These are phyloP conservation scores for Rhinogobio ventralis DNA, from an alignment of 2,797 vertebrate species.

Conservation along the genomic window DNA sequence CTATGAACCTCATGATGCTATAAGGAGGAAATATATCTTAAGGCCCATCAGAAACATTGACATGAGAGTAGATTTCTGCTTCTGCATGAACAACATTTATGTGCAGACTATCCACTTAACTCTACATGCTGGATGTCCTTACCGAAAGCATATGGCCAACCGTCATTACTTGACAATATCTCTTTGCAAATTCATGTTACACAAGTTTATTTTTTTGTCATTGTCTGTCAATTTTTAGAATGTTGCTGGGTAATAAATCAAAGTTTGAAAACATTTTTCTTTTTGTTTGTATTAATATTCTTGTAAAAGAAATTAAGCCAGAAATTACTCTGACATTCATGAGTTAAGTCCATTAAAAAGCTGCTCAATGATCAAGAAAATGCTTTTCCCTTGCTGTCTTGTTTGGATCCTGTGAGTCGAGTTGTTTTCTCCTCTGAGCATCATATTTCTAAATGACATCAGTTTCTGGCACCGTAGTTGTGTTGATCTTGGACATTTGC, in stretches of 20 bases:
- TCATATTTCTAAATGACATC: conserved; percentile 52
- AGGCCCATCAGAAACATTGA: not conserved
- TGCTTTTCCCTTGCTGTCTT: conserved; percentile 39
- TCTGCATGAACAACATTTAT: not conserved
- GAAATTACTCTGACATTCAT: not conserved
- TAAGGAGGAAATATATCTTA: not conserved
- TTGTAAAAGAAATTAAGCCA: not conserved
- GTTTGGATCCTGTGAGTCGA: conserved; percentile 25
- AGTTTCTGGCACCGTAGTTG: conserved; percentile 44
- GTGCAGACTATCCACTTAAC: not conserved
- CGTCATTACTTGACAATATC: not conserved
- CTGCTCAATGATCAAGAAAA: not conserved
- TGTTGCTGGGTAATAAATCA: conserved; percentile 30
- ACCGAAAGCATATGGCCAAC: not conserved
- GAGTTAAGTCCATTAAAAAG: conserved; percentile 18
- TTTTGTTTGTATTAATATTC: not conserved
- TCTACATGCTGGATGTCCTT: not conserved
- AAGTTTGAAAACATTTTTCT: not conserved
- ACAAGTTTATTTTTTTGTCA: not conserved
- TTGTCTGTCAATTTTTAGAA: not conserved
- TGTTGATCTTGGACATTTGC: conserved; percentile 44
- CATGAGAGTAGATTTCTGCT: not conserved
- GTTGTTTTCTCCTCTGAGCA: conserved; percentile 37
- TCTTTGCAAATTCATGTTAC: not conserved
- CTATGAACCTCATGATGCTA: not conserved